Conservation (phyloP, 2,797 vertebrate species). For the Rhinogobio ventralis region DNA sequence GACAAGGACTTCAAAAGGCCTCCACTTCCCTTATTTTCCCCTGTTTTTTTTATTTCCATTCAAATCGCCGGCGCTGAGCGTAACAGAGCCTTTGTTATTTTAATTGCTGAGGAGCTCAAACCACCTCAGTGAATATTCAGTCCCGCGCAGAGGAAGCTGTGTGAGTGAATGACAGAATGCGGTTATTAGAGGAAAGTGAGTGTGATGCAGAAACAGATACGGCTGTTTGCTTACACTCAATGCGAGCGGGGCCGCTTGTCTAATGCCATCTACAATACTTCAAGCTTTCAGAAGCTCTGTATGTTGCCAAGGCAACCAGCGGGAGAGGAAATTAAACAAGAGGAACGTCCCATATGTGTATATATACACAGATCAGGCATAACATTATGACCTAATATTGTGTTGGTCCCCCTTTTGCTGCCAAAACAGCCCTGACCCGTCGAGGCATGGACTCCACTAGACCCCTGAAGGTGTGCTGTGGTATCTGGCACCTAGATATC, state of each 20-base stretch:
- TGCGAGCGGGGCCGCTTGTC: neutral
- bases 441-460: no score
- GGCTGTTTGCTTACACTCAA: neutral
- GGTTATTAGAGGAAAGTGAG: neutral
- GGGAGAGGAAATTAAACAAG: conserved; percentile 48
- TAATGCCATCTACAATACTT: conserved; percentile 4
- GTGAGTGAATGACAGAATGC: neutral
- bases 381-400: no score
- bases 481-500: no score
- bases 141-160: neutral
- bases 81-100: neutral
- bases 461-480: no score
- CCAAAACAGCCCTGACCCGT: no score
- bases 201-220: neutral
- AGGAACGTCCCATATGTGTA: neutral
- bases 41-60: neutral
- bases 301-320: conserved; percentile 41
- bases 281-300: conserved; percentile 33
- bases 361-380: no score
- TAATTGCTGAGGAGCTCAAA: conserved; percentile 17
- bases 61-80: neutral
- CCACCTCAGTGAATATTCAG: neutral
- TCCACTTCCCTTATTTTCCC: neutral
- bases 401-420: no score
- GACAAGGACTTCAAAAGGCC: neutral